Evolutionary conservation across 2,113 vertebrate species (phyloP).

Genomic region (Mesocricetus auratus): DNA sequence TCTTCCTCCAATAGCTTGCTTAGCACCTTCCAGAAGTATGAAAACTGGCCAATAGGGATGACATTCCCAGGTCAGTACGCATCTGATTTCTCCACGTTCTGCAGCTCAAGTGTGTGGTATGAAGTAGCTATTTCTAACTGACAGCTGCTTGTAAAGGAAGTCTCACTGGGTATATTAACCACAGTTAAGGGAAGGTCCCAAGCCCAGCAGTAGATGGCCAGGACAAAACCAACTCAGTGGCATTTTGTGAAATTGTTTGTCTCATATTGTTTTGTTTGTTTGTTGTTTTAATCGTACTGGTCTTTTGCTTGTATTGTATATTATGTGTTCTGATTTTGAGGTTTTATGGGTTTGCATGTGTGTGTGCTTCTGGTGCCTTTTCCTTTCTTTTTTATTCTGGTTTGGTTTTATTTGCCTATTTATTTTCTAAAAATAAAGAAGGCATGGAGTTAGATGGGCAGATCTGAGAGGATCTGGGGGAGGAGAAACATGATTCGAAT

Average conservation of each 20-base stretch:
- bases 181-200: not conserved
- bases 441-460: not conserved
- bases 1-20: not conserved
- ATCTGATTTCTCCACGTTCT: not conserved
- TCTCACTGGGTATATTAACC: not conserved
- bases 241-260: not conserved
- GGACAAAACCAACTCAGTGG: not conserved
- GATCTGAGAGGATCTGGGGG: not conserved
- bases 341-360: not conserved
- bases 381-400: not conserved
- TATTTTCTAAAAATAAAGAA: not conserved
- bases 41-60: not conserved
- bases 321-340: not conserved
- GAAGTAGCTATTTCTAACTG: no score
- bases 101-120: not conserved
- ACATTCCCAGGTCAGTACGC: not conserved
- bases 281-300: not conserved
- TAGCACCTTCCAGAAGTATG: not conserved
- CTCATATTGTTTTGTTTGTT: not conserved
- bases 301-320: not conserved
- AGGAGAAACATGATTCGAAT: not conserved
- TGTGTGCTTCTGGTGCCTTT: not conserved
- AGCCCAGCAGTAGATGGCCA: not conserved
- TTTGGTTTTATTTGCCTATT: not conserved
- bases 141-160: not conserved